A percentile compares a stretch with the other conserved stretches of the same genome.
Evolutionary conservation across 2,113 vertebrate species (phyloP).

Genomic region (Agapornis roseicollis): DNA sequence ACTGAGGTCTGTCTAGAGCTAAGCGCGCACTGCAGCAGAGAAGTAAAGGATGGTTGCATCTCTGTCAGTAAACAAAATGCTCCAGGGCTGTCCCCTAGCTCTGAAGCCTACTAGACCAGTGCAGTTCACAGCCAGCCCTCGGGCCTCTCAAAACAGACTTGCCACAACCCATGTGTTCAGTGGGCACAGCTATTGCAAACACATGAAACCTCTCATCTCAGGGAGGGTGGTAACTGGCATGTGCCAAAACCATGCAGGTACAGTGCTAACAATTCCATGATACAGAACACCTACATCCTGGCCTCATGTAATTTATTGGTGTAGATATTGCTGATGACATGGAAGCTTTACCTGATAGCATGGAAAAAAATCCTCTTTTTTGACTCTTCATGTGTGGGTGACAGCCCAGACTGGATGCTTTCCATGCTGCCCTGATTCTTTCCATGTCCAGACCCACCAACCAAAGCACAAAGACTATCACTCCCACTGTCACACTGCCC

Average conservation of each 20-base stretch:
- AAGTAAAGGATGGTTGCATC: background rate
- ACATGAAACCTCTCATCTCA: background rate
- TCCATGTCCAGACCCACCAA: background rate
- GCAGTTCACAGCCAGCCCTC: background rate
- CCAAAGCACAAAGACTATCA: background rate
- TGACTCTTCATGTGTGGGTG: background rate
- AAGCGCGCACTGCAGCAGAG: fast-evolving
- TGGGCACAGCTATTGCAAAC: background rate
- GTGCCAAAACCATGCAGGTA: background rate
- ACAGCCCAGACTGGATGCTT: background rate
- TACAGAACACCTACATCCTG: background rate
- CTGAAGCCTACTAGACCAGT: background rate
- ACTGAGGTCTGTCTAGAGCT: background rate
- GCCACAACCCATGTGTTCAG: fast-evolving
- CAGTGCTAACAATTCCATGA: background rate
- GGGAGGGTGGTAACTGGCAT: fast-evolving
- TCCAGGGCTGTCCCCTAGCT: background rate
- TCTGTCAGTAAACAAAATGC: background rate
- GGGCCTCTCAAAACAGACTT: background rate
- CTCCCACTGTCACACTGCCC: background rate
- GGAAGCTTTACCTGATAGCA: background rate
- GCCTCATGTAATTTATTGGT: background rate
- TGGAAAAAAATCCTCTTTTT: background rate
- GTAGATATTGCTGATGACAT: no score
- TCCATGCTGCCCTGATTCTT: background rate